Evolutionary conservation across 2,113 vertebrate genomes (phyloP).

Genomic region (Sminthopsis crassicaudata): DNA sequence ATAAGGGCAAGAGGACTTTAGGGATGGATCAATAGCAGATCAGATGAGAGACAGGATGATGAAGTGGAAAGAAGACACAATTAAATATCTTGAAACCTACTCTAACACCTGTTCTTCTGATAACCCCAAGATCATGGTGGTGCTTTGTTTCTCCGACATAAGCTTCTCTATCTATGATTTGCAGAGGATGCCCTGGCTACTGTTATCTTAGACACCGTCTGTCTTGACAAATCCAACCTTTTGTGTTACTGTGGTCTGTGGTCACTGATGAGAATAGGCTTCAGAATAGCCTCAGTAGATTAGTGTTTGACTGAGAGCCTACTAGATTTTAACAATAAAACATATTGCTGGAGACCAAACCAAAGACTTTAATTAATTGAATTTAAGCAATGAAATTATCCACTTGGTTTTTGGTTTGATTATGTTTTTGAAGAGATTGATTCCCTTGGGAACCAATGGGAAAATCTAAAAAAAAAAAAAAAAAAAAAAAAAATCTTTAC

Average conservation of each 20-base stretch:
- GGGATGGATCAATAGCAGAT: not conserved
- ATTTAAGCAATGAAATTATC: not conserved
- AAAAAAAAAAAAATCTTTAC: not conserved
- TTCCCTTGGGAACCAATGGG: not conserved
- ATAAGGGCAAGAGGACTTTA: not conserved
- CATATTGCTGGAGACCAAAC: not conserved
- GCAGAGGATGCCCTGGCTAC: not conserved
- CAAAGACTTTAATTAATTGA: not conserved
- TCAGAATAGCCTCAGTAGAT: not conserved
- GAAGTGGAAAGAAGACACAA: not conserved
- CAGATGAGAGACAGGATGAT: not conserved
- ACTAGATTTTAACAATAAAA: not conserved
- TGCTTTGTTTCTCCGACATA: not conserved
- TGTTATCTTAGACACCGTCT: not conserved
- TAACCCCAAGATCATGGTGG: not conserved
- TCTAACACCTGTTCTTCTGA: not conserved
- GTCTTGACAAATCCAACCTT: not conserved
- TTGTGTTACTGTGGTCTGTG: not conserved
- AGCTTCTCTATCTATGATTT: not conserved
- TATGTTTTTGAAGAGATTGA: not conserved
- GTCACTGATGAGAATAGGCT: not conserved
- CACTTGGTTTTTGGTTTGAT: not conserved
- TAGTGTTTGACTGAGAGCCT: not conserved
- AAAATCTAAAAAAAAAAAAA: not conserved
- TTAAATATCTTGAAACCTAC: not conserved